phyloP scores from a whole-genome alignment of 2,797 vertebrate genomes.

The Enteromius mattozi region DNA sequence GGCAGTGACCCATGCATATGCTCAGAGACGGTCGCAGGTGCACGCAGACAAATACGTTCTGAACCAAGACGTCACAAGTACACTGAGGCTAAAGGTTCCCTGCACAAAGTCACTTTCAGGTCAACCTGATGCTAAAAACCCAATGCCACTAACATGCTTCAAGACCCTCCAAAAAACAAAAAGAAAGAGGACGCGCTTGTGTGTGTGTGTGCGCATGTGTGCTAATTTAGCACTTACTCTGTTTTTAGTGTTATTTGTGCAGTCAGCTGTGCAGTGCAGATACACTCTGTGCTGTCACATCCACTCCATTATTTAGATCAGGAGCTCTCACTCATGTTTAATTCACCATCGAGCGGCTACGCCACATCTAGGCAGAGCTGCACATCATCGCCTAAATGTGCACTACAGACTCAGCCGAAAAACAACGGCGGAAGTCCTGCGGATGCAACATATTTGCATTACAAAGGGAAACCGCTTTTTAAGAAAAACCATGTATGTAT shows the following conservation, averaged over 20 bases:
- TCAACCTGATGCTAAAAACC: conserved; percentile 13
- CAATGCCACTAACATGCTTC: conserved; percentile 12
- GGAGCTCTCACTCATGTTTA: conserved; percentile 71
- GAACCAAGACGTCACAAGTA: not conserved
- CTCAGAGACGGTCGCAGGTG: conserved; percentile 12
- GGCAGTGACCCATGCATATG: not conserved
- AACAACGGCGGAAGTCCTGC: conserved; percentile 31
- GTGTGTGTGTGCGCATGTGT: conserved; percentile 38
- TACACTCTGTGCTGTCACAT: conserved; percentile 69
- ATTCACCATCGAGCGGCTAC: conserved; percentile 67
- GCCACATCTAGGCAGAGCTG: conserved; percentile 55
- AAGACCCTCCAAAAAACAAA: conserved; percentile 22
- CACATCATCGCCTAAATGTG: conserved; percentile 49
- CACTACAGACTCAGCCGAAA: conserved; percentile 38
- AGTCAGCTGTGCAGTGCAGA: conserved; percentile 56
- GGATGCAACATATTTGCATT: not conserved
- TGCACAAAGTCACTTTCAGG: conserved; percentile 15
- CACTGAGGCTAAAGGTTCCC: not conserved
- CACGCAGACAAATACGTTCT: not conserved
- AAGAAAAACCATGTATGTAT: not conserved
- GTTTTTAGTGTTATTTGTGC: conserved; percentile 64
- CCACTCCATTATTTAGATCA: conserved; percentile 74
- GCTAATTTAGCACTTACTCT: conserved; percentile 61
- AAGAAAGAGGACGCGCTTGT: not conserved
- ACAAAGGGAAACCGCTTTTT: conserved; percentile 7